Base-by-base conservation (phyloP, 2,113 vertebrate species). In the Psettodes erumei region DNA sequence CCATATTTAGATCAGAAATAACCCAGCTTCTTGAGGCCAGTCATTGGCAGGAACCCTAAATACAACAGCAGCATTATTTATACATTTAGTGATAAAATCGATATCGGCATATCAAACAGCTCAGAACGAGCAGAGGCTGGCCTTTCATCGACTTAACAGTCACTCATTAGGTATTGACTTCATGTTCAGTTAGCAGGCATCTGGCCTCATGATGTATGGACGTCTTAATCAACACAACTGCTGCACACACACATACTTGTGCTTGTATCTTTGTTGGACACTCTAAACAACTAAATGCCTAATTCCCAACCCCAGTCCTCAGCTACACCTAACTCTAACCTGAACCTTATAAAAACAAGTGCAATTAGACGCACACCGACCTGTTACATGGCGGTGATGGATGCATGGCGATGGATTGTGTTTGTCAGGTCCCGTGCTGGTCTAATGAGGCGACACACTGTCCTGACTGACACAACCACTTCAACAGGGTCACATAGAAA, bases 361-460 rank as follows among this genome's bases (percentile, higher is more conserved):
- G 40, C 45, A 38, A 28, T 32, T 54, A 1, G 55, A 72, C 45
- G 53, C 30, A 81, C 56, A 74, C 75, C 72, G 56, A 53, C 40
- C 15, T n/a, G n/a, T n/a, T n/a, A 19, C 30, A 19, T 71, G 83
- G 82, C 76, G 8, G 75, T 72, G 43, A 40, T 5, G 12, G 23
- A 77, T 62, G 62, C 77, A 72, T 11, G 56, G 13, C 82, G 75
- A 86, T 78, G 54, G 54, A 63, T 60, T 48, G 11, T 66, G 58
- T 81, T 23, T 73, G 75, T 82, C 65, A 75, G 70, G 38, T 50
- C 64, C 27, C 5, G 58, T 42, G 30, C 25, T 61, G 37, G 35
- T 75, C 70, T 86, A 89, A 88, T 71, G 81, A 82, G 68, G 71
- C 35, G 23, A 76, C 70, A 45, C 62, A 55, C 47, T 8, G 71